These are phyloP conservation scores for Dynastes maya DNA, from an alignment of 2,888 invertebrate genomes.

Conservation along the genomic window DNA sequence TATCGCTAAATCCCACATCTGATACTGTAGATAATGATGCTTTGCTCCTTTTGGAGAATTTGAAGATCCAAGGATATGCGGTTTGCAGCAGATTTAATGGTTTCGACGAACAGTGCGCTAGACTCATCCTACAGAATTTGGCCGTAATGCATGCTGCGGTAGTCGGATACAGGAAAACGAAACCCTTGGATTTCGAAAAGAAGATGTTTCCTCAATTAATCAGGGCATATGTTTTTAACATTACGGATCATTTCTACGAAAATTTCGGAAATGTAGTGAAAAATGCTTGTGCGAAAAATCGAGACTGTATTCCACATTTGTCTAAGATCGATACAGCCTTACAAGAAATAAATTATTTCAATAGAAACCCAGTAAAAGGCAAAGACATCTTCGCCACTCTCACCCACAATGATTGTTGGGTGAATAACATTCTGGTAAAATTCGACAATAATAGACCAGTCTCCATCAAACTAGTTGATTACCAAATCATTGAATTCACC, in stretches of 20 bases:
- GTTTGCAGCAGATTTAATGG: constrained; percentile 70
- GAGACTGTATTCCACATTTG: constrained; percentile 52
- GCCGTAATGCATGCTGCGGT: constrained; percentile 73
- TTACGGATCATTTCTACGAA: constrained; percentile 50
- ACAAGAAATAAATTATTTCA: constrained; percentile 62
- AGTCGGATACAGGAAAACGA: constrained; percentile 70
- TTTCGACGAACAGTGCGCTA: constrained; percentile 70
- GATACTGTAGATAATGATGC: constrained; percentile 71
- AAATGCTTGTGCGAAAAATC: constrained; percentile 46
- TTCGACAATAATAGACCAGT: constrained; percentile 59
- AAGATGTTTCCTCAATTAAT: constrained; percentile 65
- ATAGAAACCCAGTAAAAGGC: constrained; percentile 59
- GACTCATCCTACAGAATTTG: constrained; percentile 68
- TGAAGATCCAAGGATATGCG: constrained; percentile 70
- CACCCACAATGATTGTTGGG: constrained; percentile 75
- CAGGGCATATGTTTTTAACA: constrained; percentile 29
- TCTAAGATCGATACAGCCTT: constrained; percentile 49
- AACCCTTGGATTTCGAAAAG: constrained; percentile 67
- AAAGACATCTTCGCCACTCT: constrained; percentile 72
- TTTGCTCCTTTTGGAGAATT: constrained; percentile 72
- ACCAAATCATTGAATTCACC: constrained; percentile 72
- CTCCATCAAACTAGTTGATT: constrained; percentile 73
- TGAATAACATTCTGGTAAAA: constrained; percentile 74
- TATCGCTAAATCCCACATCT: constrained; percentile 57
- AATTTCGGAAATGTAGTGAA: constrained; percentile 48